Percentiles rank a stretch among this genome's conserved stretches.
Conservation (phyloP, 2,797 vertebrate genomes). For the Anas flavirostris region DNA sequence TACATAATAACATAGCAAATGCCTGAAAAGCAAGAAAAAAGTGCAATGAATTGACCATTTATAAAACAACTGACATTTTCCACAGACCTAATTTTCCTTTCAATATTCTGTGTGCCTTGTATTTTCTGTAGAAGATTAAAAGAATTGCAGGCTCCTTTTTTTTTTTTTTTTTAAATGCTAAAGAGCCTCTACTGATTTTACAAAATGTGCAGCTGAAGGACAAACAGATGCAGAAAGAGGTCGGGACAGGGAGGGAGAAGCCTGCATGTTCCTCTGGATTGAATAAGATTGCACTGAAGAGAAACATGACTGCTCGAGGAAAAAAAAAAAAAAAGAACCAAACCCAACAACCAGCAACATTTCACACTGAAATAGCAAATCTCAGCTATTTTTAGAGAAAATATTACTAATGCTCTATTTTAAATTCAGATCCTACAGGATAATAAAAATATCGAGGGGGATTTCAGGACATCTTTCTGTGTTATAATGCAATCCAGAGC, state of each 20-base stretch:
- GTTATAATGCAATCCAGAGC: not conserved
- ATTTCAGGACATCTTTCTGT: not conserved
- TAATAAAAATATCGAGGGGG: not conserved
- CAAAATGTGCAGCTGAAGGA: constrained; percentile 39
- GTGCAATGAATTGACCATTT: constrained; percentile 19
- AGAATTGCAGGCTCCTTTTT: not conserved
- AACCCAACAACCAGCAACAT: not conserved
- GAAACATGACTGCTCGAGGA: not conserved
- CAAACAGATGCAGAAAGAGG: not conserved
- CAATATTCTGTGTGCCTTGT: not conserved
- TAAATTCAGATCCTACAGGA: not conserved
- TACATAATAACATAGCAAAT: constrained; percentile 63
- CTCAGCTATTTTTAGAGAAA: constrained; percentile 54
- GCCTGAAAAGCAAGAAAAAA: constrained; percentile 55
- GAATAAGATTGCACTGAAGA: constrained; percentile 8
- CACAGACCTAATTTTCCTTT: constrained; percentile 8
- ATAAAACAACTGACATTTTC: constrained; percentile 7
- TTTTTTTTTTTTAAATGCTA: not conserved
- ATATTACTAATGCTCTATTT: constrained; percentile 52
- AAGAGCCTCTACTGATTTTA: constrained; percentile 31
- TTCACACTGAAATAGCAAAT: constrained; percentile 42
- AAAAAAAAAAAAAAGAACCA: not conserved
- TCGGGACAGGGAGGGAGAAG: not conserved
- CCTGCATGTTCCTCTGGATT: not conserved
- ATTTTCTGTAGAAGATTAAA: constrained; percentile 37